Evolutionary conservation across 2,113 vertebrate species (phyloP).

Genomic region (Vulpes lagopus): DNA sequence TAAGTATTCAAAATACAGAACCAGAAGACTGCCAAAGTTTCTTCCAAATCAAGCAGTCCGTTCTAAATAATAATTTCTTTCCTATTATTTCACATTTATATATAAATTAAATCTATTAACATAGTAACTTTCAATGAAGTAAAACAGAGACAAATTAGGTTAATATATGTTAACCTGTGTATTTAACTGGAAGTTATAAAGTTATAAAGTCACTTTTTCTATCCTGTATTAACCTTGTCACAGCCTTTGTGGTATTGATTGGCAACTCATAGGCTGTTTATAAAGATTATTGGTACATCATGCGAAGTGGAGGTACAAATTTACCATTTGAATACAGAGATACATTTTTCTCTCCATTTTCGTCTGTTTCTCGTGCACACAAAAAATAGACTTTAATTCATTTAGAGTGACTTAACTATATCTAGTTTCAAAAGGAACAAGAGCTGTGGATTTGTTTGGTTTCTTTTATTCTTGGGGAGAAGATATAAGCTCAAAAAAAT

Average conservation of each 20-base stretch:
- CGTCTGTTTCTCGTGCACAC: not conserved
- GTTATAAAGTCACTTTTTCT: not conserved
- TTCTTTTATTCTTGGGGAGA: not conserved
- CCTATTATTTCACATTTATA: not conserved
- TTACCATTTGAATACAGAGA: not conserved
- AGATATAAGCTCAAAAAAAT: slow-evolving; percentile 7
- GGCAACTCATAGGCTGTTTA: not conserved
- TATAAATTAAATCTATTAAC: slow-evolving; percentile 21
- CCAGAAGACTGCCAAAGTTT: not conserved
- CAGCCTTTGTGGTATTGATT: not conserved
- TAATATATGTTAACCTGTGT: not conserved
- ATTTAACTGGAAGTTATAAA: not conserved
- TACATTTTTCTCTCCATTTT: not conserved
- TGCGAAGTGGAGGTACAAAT: not conserved
- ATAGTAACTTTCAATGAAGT: slow-evolving; percentile 29
- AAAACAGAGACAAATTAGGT: slow-evolving; percentile 20
- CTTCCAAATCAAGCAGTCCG: not conserved
- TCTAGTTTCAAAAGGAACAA: not conserved
- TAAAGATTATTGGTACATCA: not conserved
- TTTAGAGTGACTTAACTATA: not conserved
- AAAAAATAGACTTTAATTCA: not conserved
- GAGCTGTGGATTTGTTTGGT: not conserved
- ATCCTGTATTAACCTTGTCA: not conserved
- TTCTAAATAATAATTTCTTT: not conserved
- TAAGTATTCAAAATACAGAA: not conserved